Conservation (phyloP, 2,797 vertebrate genomes). For the Cirrhinus molitorella region DNA sequence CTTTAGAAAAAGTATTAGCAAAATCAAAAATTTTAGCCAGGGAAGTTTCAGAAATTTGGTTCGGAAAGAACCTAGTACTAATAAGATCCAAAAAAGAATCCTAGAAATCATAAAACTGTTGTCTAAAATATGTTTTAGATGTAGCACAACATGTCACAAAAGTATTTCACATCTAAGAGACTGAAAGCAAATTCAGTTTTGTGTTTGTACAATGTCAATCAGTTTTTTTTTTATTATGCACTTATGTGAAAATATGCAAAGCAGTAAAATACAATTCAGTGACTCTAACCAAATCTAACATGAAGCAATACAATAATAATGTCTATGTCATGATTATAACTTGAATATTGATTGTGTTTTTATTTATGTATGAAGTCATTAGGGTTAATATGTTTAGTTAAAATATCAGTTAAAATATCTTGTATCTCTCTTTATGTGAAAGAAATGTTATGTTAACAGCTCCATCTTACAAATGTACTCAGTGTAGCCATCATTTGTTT, state of each 20-base stretch:
- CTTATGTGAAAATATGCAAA: not conserved
- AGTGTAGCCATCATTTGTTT: slow-evolving; percentile 56
- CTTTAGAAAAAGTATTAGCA: too few relatives aligned
- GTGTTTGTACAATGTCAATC: not conserved
- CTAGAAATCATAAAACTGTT: not conserved
- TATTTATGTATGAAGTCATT: not conserved
- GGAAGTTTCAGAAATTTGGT: too few relatives aligned
- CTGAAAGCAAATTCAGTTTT: not conserved
- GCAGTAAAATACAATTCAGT: not conserved
- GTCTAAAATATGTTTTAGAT: not conserved
- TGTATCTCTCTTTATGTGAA: not conserved
- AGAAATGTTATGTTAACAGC: not conserved
- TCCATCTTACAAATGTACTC: not conserved
- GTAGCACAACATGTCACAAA: not conserved
- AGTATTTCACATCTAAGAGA: not conserved
- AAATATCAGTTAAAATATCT: not conserved
- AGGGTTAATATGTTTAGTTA: not conserved
- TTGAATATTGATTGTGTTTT: not conserved
- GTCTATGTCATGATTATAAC: not conserved
- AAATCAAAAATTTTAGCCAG: too few relatives aligned
- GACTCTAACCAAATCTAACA: not conserved
- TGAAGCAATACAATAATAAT: not conserved
- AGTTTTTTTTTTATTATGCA: not conserved
- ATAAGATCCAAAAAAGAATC: not conserved
- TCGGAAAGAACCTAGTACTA: not conserved